A percentile compares a stretch with the other conserved stretches of the same genome.
Conservation (phyloP, 30 jellyfish, hydroid and myxozoan species). For the Mastigias papua region DNA sequence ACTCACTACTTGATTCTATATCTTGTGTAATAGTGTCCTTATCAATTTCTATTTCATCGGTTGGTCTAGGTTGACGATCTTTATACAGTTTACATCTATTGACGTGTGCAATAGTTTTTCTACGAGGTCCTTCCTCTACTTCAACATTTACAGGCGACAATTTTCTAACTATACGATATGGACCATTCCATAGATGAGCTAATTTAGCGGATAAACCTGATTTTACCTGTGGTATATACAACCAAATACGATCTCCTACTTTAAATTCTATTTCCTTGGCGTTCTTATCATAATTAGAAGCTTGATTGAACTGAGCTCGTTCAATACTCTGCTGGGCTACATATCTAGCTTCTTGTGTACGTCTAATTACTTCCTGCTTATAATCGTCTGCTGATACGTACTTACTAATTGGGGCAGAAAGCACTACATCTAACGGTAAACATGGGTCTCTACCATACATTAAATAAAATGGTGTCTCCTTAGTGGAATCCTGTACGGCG, state of each 20-base stretch:
- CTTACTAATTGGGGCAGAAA: conserved; percentile 53
- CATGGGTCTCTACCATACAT: conserved; percentile 83
- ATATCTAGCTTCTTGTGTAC: conserved; percentile 57
- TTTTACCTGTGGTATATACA: conserved; percentile 55
- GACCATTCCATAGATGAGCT: conserved; percentile 66
- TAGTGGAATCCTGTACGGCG: conserved; percentile 71
- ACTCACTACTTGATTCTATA: background rate
- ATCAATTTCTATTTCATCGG: conserved; percentile 51
- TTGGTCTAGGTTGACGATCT: conserved; percentile 70
- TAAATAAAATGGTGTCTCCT: conserved; percentile 75
- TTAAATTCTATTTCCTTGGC: conserved; percentile 44
- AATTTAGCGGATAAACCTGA: conserved; percentile 60
- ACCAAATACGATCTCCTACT: conserved; percentile 76
- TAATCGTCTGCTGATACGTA: conserved; percentile 58
- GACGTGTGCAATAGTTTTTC: conserved; percentile 53
- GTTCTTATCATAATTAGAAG: conserved; percentile 46
- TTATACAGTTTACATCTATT: conserved; percentile 43
- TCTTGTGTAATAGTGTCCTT: conserved; percentile 23
- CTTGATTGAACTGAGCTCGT: conserved; percentile 57
- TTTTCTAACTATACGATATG: conserved; percentile 61
- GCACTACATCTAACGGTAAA: conserved; percentile 65
- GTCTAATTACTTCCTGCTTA: conserved; percentile 36
- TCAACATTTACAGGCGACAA: conserved; percentile 58
- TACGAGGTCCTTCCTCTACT: conserved; percentile 52
- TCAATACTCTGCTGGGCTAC: conserved; percentile 64